A percentile compares a stretch with the other conserved stretches of the same genome.
These are phyloP conservation scores for Diploscapter pachys DNA, from an alignment of 1,140 invertebrate species.

Conservation along the genomic window DNA sequence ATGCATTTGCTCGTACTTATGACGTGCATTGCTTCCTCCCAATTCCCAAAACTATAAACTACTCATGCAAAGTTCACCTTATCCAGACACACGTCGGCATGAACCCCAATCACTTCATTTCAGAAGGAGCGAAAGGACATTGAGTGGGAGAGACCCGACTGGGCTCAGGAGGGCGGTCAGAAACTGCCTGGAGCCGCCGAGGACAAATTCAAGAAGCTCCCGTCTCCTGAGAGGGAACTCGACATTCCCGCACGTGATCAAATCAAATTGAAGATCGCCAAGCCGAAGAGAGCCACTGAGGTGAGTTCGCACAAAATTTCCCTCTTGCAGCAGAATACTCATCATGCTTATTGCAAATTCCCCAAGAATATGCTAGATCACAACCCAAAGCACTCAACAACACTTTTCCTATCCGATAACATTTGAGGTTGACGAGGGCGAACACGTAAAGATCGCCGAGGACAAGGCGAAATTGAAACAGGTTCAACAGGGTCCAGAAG, in stretches of 20 bases:
- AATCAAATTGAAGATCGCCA: slow-evolving; percentile 50
- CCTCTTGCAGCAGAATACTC: background rate
- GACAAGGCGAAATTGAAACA: slow-evolving; percentile 50
- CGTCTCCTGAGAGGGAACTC: slow-evolving; percentile 47
- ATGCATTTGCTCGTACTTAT: no score
- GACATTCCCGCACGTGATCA: slow-evolving; percentile 54
- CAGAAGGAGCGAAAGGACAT: slow-evolving; percentile 29
- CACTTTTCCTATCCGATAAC: background rate
- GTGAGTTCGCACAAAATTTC: slow-evolving; percentile 2
- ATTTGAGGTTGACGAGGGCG: slow-evolving; percentile 23
- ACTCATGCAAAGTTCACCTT: no score
- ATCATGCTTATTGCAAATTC: background rate
- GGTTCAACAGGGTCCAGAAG: slow-evolving; percentile 52
- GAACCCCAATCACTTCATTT: no score
- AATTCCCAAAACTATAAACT: no score
- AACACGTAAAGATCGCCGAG: slow-evolving; percentile 48
- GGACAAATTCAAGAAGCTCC: slow-evolving; percentile 46
- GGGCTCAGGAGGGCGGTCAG: slow-evolving; percentile 38
- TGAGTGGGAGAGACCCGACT: slow-evolving; percentile 43
- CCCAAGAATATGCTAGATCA: no score
- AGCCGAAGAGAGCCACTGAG: slow-evolving; percentile 53
- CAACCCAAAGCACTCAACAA: no score
- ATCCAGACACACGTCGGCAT: no score
- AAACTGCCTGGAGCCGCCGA: slow-evolving; percentile 33
- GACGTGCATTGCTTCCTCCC: no score